A percentile compares a stretch with the other conserved stretches of the same genome.
Conservation (phyloP, 2,113 vertebrate genomes). For the Hystrix brachyura region DNA sequence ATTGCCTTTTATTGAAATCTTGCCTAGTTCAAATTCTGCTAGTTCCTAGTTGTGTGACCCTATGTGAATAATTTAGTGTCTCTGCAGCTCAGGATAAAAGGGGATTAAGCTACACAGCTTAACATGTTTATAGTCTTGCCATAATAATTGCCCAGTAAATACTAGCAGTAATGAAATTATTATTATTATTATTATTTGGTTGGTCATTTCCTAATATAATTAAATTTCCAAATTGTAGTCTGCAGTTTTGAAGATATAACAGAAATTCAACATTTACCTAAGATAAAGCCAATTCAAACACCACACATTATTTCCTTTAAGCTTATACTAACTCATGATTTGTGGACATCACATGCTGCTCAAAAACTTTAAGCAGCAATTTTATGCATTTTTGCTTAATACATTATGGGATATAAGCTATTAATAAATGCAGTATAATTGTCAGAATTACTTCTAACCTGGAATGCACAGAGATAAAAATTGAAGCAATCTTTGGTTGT, state of each 20-base stretch:
- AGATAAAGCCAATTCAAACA: slow-evolving; percentile 55
- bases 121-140: neutral
- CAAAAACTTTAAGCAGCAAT: neutral
- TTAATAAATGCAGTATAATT: neutral
- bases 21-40: neutral
- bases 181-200: neutral
- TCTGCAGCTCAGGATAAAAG: slow-evolving; percentile 39
- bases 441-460: slow-evolving; percentile 1
- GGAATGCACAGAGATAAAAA: neutral
- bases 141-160: slow-evolving; percentile 17
- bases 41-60: neutral
- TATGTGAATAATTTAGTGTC: slow-evolving; percentile 2
- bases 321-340: neutral
- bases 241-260: slow-evolving; percentile 13
- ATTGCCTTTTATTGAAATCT: neutral
- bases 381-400: neutral
- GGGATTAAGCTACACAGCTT: neutral
- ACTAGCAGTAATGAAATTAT: neutral
- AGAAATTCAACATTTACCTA: slow-evolving; percentile 36
- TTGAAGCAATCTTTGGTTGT: neutral
- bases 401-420: slow-evolving; percentile 7
- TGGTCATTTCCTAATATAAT: neutral
- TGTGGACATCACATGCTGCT: neutral
- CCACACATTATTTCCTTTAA: slow-evolving; percentile 2
- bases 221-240: neutral